These are phyloP conservation scores for Orycteropus afer DNA, from an alignment of 2,113 vertebrate species.

Conservation along the genomic window DNA sequence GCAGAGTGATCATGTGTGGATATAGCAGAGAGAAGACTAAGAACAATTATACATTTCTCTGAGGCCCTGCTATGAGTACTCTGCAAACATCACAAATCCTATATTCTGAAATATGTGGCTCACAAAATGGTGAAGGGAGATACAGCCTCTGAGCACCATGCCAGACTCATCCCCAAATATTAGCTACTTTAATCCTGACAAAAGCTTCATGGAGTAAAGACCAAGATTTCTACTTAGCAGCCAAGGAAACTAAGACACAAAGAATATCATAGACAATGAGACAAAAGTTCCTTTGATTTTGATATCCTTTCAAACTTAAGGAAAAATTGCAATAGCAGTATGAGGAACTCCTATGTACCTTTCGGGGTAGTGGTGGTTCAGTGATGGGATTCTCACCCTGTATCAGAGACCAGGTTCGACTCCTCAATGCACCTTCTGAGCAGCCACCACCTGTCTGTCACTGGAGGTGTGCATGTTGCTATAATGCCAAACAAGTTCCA, in stretches of 20 bases:
- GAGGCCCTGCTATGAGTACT: no score
- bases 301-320: not conserved
- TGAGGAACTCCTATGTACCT: not conserved
- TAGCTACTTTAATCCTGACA: not conserved
- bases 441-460: not conserved
- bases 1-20: not conserved
- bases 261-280: not conserved
- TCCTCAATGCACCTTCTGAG: not conserved
- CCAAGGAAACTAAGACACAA: not conserved
- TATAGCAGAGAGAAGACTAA: not conserved
- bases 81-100: accelerated
- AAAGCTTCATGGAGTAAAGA: not conserved
- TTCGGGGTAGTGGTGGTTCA: not conserved
- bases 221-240: not conserved
- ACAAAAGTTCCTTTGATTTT: not conserved
- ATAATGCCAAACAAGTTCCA: not conserved
- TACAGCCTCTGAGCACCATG: not conserved
- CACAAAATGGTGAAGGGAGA: no score
- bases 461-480: not conserved
- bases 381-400: not conserved
- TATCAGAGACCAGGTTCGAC: not conserved
- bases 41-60: not conserved
- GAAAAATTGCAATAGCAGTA: not conserved
- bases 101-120: not conserved
- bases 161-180: not conserved